Evolutionary conservation across 2,797 vertebrate genomes (phyloP).

Genomic region (Salmo trutta): DNA sequence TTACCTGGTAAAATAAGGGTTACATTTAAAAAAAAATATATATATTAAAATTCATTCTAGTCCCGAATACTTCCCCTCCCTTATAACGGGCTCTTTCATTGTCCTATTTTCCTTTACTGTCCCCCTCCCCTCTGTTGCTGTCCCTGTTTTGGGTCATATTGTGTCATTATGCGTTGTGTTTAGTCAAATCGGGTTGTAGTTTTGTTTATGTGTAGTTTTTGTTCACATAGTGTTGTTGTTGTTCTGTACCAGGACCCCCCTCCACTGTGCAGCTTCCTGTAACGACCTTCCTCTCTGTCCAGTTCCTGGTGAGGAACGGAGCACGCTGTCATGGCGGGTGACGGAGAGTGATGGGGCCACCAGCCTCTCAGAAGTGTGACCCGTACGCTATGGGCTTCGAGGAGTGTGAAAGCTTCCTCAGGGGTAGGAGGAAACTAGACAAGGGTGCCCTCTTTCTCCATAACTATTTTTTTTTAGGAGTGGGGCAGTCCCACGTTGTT

Average conservation of each 20-base stretch:
- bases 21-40: too few relatives aligned
- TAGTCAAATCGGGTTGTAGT: not conserved
- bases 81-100: not conserved
- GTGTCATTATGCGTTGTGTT: conserved; percentile 1
- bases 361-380: conserved; percentile 89
- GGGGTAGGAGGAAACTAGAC: conserved; percentile 68
- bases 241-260: conserved; percentile 78
- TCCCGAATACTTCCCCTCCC: not conserved
- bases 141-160: not conserved
- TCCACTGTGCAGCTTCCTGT: conserved; percentile 91
- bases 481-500: too few relatives aligned
- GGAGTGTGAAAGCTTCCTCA: conserved; percentile 86
- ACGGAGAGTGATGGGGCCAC: conserved; percentile 85
- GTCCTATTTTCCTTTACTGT: not conserved
- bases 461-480: too few relatives aligned
- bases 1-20: too few relatives aligned
- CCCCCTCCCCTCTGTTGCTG: not conserved
- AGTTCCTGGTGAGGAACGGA: conserved; percentile 85
- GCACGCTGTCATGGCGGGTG: conserved; percentile 86
- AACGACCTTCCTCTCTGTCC: conserved; percentile 86
- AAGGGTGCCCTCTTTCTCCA: not conserved
- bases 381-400: conserved; percentile 81
- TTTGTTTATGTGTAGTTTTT: not conserved
- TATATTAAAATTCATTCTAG: too few relatives aligned
- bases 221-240: too few relatives aligned